These are phyloP conservation scores for Silurus aristotelis DNA, from an alignment of 2,797 vertebrate genomes.

Conservation along the genomic window DNA sequence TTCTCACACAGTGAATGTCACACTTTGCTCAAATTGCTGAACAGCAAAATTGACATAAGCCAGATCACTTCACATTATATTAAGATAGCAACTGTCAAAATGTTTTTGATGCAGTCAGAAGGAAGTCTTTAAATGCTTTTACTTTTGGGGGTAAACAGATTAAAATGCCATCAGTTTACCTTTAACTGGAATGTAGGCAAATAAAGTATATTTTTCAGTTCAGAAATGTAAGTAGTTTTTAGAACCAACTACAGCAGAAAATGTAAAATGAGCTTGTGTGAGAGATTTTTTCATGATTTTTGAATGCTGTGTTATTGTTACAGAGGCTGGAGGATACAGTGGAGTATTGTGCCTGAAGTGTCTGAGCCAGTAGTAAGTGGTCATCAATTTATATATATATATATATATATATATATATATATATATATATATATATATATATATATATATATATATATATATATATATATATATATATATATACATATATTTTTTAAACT, in stretches of 20 bases:
- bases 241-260: neutral
- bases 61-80: neutral
- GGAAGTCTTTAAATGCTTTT: neutral
- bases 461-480: too few relatives aligned
- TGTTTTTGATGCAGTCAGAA: neutral
- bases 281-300: too few relatives aligned
- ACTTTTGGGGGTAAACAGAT: neutral
- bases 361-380: conserved; percentile 86
- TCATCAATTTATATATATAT: too few relatives aligned
- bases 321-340: conserved; percentile 98
- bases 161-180: neutral
- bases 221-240: neutral
- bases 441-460: too few relatives aligned
- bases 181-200: neutral
- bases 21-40: neutral
- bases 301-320: conserved; percentile 21
- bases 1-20: neutral
- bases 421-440: too few relatives aligned
- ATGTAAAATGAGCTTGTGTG: neutral
- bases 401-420: too few relatives aligned
- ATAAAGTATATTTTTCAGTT: neutral
- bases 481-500: neutral
- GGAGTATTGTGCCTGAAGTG: conserved; percentile 96
- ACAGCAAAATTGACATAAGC: neutral
- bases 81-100: neutral